Percentiles rank a stretch among this genome's conserved stretches.
These are phyloP conservation scores for Drosophila lowei DNA, from an alignment of 1,140 invertebrate species.

Conservation along the genomic window DNA sequence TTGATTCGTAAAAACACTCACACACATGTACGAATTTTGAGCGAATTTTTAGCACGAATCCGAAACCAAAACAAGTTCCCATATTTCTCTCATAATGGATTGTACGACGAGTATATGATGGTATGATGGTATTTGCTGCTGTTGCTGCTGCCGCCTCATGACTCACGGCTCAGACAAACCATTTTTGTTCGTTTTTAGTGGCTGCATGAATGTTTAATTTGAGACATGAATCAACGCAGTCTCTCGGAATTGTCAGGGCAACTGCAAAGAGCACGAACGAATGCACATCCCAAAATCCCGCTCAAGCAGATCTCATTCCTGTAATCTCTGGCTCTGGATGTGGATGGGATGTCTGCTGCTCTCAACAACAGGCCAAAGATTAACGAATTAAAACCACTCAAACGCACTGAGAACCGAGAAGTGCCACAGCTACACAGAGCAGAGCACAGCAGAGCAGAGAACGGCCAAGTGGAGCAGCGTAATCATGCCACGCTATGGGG, in stretches of 20 bases:
- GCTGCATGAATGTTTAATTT: constrained; percentile 42
- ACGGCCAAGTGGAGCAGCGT: constrained; percentile 30
- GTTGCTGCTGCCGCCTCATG: neutral
- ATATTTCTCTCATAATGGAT: constrained; percentile 15
- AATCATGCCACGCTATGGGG: constrained; percentile 40
- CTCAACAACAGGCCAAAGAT: constrained; percentile 43
- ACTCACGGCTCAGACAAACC: constrained; percentile 47
- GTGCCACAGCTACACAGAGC: constrained; percentile 4
- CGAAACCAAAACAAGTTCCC: constrained; percentile 38
- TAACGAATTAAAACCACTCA: constrained; percentile 58
- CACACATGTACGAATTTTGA: neutral
- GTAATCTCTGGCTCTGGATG: constrained; percentile 14
- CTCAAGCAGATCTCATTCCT: constrained; percentile 14
- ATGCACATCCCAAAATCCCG: neutral
- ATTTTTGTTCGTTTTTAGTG: constrained; percentile 28
- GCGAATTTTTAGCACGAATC: constrained; percentile 45
- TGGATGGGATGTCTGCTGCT: constrained; percentile 3
- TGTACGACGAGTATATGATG: neutral
- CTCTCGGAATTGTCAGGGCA: constrained; percentile 16
- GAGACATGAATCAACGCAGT: constrained; percentile 57
- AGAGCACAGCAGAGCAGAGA: too few relatives aligned
- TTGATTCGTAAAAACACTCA: constrained; percentile 31
- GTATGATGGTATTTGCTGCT: neutral
- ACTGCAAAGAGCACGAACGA: neutral
- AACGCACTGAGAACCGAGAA: constrained; percentile 35